Evolutionary conservation across 1,140 invertebrate genomes (phyloP).

Genomic region (Leptopilina clavipes): DNA sequence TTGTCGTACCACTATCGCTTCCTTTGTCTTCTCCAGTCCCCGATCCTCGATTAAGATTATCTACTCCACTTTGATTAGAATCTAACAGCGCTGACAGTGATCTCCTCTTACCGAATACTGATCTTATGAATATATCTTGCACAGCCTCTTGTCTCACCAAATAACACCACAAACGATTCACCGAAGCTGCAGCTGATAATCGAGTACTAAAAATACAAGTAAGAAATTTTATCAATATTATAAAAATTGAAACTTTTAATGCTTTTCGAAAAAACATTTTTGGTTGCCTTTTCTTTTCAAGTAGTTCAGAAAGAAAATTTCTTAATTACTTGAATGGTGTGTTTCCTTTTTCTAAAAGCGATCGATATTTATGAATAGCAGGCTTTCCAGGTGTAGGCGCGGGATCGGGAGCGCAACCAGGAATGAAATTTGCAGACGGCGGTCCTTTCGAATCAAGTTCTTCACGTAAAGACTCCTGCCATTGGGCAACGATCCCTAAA

Average conservation of each 20-base stretch:
- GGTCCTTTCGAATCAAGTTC: constrained; percentile 85
- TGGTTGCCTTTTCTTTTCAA: too few species aligned
- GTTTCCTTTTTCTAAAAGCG: constrained; percentile 92
- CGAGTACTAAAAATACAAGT: constrained; percentile 76
- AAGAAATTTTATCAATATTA: not conserved
- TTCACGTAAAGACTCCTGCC: constrained; percentile 88
- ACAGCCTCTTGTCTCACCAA: constrained; percentile 94
- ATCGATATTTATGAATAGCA: constrained; percentile 94
- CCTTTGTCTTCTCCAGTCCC: constrained; percentile 69
- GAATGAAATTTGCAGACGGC: constrained; percentile 87
- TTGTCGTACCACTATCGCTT: constrained; percentile 73
- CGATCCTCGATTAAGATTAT: constrained; percentile 66
- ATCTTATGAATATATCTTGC: constrained; percentile 96
- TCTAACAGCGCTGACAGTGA: constrained; percentile 73
- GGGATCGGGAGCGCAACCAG: constrained; percentile 80
- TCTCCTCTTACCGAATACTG: constrained; percentile 90
- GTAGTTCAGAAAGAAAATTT: constrained; percentile 22
- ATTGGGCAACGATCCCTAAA: constrained; percentile 88
- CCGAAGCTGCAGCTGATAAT: constrained; percentile 85
- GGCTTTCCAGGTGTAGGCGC: constrained; percentile 83
- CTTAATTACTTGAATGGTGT: constrained; percentile 91
- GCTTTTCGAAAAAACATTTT: too few species aligned
- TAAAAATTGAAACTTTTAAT: too few species aligned
- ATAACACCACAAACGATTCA: constrained; percentile 93
- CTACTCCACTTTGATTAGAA: constrained; percentile 65